Conservation (phyloP, 2,797 vertebrate species). For the Tapirus indicus region DNA sequence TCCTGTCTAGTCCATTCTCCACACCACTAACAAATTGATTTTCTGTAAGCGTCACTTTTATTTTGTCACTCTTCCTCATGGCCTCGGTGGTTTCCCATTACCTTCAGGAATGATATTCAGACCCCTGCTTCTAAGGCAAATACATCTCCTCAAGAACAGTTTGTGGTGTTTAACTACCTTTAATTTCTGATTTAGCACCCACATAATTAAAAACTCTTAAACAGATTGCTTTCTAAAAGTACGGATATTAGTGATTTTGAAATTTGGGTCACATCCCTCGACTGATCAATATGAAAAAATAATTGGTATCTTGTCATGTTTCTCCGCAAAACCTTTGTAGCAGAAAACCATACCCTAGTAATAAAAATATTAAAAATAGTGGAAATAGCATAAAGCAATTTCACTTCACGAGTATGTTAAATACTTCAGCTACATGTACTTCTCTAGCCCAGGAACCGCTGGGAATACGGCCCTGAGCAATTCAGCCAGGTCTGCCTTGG, state of each 20-base stretch:
- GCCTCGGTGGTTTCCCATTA: slow-evolving; percentile 41
- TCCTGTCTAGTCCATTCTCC: slow-evolving; percentile 48
- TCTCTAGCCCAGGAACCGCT: slow-evolving; percentile 63
- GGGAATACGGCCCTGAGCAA: slow-evolving; percentile 55
- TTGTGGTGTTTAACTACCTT: neutral
- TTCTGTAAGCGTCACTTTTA: slow-evolving; percentile 70
- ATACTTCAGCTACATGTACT: slow-evolving; percentile 35
- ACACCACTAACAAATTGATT: slow-evolving; percentile 61
- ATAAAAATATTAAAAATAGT: slow-evolving; percentile 51
- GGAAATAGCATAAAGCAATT: slow-evolving; percentile 12
- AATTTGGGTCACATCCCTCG: neutral
- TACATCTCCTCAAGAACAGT: neutral
- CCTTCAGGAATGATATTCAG: neutral
- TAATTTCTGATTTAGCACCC: slow-evolving; percentile 45
- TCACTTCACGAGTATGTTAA: neutral
- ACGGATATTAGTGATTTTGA: neutral
- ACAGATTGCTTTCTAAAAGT: neutral
- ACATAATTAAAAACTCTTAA: slow-evolving; percentile 47
- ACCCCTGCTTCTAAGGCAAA: slow-evolving; percentile 37
- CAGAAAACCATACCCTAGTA: neutral
- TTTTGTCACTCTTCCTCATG: slow-evolving; percentile 69
- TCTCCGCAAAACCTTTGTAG: slow-evolving; percentile 34
- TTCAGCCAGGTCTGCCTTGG: slow-evolving; percentile 50
- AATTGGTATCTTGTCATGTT: neutral
- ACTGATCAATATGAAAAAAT: neutral